These are phyloP conservation scores for Rhagonycha lutea DNA, from an alignment of 2,888 invertebrate genomes.

Conservation along the genomic window DNA sequence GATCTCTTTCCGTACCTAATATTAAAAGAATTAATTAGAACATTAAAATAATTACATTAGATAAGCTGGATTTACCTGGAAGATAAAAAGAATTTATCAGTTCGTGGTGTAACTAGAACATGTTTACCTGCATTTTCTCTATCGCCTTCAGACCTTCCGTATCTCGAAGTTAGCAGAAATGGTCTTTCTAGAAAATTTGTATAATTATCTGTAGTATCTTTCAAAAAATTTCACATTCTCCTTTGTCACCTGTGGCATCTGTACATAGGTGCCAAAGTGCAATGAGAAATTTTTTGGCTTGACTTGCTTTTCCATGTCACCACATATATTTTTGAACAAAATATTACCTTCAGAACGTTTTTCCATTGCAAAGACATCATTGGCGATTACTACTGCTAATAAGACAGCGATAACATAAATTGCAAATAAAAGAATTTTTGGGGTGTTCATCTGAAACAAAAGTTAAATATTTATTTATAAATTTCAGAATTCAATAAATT, in stretches of 20 bases:
- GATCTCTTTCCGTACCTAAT: slow-evolving; percentile 51
- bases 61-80: slow-evolving; percentile 40
- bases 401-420: slow-evolving; percentile 45
- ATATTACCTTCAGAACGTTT: slow-evolving; percentile 45
- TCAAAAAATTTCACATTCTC: not conserved
- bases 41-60: not conserved
- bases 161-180: slow-evolving; percentile 44
- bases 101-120: slow-evolving; percentile 44
- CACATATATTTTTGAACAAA: too few species aligned
- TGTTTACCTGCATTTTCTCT: slow-evolving; percentile 35
- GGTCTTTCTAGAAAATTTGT: slow-evolving; percentile 34
- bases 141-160: slow-evolving; percentile 42
- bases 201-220: too few species aligned
- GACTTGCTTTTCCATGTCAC: too few species aligned
- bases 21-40: slow-evolving; percentile 9
- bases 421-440: slow-evolving; percentile 43
- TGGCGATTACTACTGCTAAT: slow-evolving; percentile 40
- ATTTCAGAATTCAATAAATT: not conserved
- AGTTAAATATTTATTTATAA: slow-evolving; percentile 3
- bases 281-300: not conserved
- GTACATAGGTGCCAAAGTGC: not conserved
- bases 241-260: not conserved
- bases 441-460: slow-evolving; percentile 49
- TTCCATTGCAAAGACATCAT: slow-evolving; percentile 41
- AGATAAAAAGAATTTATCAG: slow-evolving; percentile 47